Base-by-base conservation (phyloP, 2,113 vertebrate species). In the Ursus arctos region DNA sequence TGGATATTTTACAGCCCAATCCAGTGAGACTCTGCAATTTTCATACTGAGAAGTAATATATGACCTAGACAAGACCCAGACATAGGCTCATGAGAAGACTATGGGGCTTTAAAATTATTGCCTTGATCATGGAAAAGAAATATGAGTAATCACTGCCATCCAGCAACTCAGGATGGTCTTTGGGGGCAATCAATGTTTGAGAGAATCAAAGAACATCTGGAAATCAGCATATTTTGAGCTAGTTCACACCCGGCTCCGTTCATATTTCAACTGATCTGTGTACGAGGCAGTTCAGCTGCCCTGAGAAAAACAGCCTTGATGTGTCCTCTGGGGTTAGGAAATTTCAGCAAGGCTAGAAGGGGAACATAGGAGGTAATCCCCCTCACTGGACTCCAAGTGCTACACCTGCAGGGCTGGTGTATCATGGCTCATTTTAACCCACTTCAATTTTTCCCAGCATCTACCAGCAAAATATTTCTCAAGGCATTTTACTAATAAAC, bases 21-120 rank as follows among this genome's bases (percentile, higher is more conserved):
- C 96, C 92, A 98, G 98, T 8, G 97, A 98, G 98, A 98, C 85
- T 96, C 89, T 97, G 94, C 97, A 98, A 97, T 98, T 98, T 98
- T 98, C 98, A 97, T 95, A 98, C 85, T 65, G 93, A 98, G 95
- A 91, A 98, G 93, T 98, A 98, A 99, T 98, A 98, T 98, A 98
- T 91, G 98, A 98, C 97, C 98, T 97, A 98, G 97, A 98, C 97
- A 95, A 98, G 98, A 98, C 96, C 96, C 95, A 98, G 98, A 97
- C 97, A 97, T 57, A 84, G 95, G 93, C 97, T 98, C 97, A 92
- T 97, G 95, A 98, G 98, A 98, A 98, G 97, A 97, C 97, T 5
- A 28, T 9, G 55, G 86, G 94, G 97, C 69, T 98, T 98, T 98
- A 97, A 98, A 99, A 98, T 97, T 95, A 98, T 90, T 97, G 96